Percentiles rank a stretch among this genome's conserved stretches.
Conservation (phyloP, 2,888 invertebrate species). For the Temnothorax rugatulus region DNA sequence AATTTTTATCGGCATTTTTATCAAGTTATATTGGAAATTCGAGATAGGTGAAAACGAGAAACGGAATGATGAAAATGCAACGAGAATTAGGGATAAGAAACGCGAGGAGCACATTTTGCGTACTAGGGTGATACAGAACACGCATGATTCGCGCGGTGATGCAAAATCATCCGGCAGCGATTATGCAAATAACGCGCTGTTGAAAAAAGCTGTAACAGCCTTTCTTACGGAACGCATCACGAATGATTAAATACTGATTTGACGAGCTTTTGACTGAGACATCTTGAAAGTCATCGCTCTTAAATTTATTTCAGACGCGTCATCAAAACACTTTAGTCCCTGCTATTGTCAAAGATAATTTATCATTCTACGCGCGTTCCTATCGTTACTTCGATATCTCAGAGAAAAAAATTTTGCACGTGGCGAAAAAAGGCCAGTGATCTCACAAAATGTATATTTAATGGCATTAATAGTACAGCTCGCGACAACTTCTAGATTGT, state of each 20-base stretch:
- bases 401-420: background rate
- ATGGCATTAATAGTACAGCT: background rate
- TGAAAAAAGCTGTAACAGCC: slow-evolving; percentile 11
- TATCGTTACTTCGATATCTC: background rate
- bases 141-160: background rate
- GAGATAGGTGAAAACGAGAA: background rate
- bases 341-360: slow-evolving; percentile 38
- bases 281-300: slow-evolving; percentile 27
- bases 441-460: background rate
- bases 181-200: slow-evolving; percentile 19
- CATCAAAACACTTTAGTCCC: slow-evolving; percentile 33
- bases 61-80: background rate
- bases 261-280: slow-evolving; percentile 18
- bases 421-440: background rate
- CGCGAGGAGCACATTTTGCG: background rate
- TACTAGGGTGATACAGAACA: background rate
- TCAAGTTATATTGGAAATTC: background rate
- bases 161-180: background rate
- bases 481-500: background rate
- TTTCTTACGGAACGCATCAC: background rate
- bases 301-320: slow-evolving; percentile 29
- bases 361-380: background rate
- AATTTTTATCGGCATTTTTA: background rate
- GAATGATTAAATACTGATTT: slow-evolving; percentile 46
- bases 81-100: background rate